phyloP scores from a whole-genome alignment of 2,113 vertebrate genomes.

The Nyctereutes procyonoides region DNA sequence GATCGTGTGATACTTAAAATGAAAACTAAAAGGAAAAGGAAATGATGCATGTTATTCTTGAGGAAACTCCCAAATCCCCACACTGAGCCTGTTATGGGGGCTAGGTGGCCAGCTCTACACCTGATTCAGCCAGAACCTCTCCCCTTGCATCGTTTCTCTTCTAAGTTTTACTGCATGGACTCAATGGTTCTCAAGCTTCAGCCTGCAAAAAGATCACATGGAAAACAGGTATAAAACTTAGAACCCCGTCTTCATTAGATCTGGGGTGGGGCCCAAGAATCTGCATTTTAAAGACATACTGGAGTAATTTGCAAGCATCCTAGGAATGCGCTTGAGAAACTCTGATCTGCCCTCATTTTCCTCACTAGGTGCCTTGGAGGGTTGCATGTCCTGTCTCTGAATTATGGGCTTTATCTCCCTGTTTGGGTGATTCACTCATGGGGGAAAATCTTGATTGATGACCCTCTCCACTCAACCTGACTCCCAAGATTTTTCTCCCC shows the following conservation, averaged over 20 bases:
- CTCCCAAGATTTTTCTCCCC: neutral
- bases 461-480: neutral
- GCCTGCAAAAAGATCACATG: no score
- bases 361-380: neutral
- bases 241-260: neutral
- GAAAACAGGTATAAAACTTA: neutral
- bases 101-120: no score
- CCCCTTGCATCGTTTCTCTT: neutral
- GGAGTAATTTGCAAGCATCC: neutral
- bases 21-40: neutral
- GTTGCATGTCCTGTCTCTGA: neutral
- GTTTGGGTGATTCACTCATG: neutral
- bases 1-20: neutral
- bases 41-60: neutral
- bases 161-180: neutral
- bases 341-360: neutral
- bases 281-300: neutral
- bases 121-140: neutral
- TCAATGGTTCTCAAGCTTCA: neutral
- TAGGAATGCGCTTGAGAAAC: neutral
- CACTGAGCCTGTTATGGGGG: no score
- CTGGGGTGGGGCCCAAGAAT: neutral
- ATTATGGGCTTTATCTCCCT: neutral
- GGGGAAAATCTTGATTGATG: neutral
- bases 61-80: neutral